Evolutionary conservation across 1,140 invertebrate genomes (phyloP).

Genomic region (Bombus consobrinus): DNA sequence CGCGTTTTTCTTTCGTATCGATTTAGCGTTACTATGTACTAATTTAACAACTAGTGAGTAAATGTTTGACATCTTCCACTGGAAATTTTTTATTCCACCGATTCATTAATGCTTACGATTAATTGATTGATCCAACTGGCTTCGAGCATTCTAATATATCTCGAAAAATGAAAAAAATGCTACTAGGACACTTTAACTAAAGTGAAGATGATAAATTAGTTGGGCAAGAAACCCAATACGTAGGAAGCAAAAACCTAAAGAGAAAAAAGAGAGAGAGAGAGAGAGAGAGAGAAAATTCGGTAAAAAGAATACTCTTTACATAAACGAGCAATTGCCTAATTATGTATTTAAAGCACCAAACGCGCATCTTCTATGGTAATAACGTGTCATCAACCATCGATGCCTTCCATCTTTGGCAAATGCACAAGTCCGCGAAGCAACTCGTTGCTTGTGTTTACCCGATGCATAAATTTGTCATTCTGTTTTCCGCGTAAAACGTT

Average conservation of each 20-base stretch:
- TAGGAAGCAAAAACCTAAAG: no score
- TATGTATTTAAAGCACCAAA: background rate
- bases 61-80: background rate
- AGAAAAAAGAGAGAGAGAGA: background rate
- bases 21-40: background rate
- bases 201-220: no score
- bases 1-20: background rate
- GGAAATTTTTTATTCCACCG: background rate
- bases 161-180: no score
- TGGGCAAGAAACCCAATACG: background rate
- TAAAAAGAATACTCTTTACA: background rate
- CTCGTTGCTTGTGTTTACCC: background rate
- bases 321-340: background rate
- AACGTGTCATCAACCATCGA: background rate
- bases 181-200: no score
- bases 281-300: background rate
- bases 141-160: no score
- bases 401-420: background rate
- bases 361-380: background rate
- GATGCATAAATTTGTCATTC: conserved; percentile 8
- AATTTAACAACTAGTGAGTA: background rate
- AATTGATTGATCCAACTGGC: no score
- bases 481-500: conserved; percentile 8
- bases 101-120: no score
- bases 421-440: no score